Percentiles rank a stretch among this genome's conserved stretches.
phyloP scores from a whole-genome alignment of 1,140 invertebrate genomes.

The Camponotus pennsylvanicus region DNA sequence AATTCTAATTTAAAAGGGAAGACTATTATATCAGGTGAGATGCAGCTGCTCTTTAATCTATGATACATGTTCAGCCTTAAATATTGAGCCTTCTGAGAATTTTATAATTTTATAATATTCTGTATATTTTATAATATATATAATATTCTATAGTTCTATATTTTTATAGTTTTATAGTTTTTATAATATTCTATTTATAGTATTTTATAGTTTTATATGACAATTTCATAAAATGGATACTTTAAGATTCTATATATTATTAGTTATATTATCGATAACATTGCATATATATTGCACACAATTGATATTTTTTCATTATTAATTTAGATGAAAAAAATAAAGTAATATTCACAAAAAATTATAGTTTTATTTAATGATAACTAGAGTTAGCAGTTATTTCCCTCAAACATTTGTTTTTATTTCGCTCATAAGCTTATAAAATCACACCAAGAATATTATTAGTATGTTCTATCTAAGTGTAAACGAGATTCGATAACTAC shows the following conservation, averaged over 20 bases:
- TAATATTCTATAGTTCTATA: too few relatives aligned
- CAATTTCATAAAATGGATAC: background rate
- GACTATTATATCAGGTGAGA: background rate
- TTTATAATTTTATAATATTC: background rate
- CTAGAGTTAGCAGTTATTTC: too few relatives aligned
- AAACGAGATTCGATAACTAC: background rate
- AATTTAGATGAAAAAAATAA: background rate
- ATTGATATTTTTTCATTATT: background rate
- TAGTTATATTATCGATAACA: background rate
- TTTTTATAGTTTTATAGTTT: too few relatives aligned
- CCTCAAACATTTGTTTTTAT: background rate
- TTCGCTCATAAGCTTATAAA: background rate
- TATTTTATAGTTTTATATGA: background rate
- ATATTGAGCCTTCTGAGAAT: background rate
- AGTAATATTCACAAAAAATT: background rate
- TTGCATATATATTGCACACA: background rate
- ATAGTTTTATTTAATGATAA: background rate
- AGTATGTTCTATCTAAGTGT: background rate
- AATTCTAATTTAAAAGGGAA: background rate
- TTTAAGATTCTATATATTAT: background rate
- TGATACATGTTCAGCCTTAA: too few relatives aligned
- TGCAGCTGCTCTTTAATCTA: background rate
- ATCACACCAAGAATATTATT: background rate
- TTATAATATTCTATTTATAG: too few relatives aligned
- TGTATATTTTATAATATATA: too few relatives aligned